Evolutionary conservation across 2,113 vertebrate species (phyloP).

Genomic region (Sigmodon hispidus): DNA sequence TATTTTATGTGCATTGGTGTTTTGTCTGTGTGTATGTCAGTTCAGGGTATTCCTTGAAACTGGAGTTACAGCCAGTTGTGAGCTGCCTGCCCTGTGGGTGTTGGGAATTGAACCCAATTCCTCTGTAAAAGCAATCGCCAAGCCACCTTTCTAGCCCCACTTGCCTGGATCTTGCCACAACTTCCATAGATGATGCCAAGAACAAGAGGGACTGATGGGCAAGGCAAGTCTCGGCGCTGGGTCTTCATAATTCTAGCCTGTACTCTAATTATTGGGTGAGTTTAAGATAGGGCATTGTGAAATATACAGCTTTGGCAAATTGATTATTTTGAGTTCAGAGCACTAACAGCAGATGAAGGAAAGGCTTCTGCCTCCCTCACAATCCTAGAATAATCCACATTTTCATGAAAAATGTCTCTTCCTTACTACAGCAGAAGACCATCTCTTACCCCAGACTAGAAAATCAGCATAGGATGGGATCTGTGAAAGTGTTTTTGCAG

Average conservation of each 20-base stretch:
- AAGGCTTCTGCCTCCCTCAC: neutral
- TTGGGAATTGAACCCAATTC: too few species aligned
- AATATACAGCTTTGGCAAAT: neutral
- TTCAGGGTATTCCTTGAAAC: too few species aligned
- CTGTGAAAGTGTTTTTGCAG: neutral
- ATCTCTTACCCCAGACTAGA: neutral
- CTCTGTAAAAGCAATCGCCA: too few species aligned
- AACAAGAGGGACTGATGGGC: neutral
- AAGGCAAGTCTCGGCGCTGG: too few species aligned
- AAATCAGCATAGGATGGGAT: neutral
- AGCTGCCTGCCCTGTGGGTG: too few species aligned
- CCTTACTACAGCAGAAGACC: neutral
- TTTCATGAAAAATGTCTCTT: neutral
- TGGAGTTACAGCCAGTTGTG: too few species aligned
- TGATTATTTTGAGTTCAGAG: neutral
- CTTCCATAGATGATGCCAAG: neutral
- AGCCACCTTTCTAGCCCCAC: too few species aligned
- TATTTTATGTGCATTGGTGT: too few species aligned
- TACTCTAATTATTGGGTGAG: neutral
- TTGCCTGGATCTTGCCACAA: neutral
- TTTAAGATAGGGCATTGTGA: neutral
- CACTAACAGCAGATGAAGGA: neutral
- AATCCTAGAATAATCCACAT: neutral
- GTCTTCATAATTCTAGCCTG: neutral
- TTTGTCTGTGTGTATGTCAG: too few species aligned